A percentile compares a stretch with the other conserved stretches of the same genome.
phyloP scores from a whole-genome alignment of 2,113 vertebrate species.

The Sturnus vulgaris region DNA sequence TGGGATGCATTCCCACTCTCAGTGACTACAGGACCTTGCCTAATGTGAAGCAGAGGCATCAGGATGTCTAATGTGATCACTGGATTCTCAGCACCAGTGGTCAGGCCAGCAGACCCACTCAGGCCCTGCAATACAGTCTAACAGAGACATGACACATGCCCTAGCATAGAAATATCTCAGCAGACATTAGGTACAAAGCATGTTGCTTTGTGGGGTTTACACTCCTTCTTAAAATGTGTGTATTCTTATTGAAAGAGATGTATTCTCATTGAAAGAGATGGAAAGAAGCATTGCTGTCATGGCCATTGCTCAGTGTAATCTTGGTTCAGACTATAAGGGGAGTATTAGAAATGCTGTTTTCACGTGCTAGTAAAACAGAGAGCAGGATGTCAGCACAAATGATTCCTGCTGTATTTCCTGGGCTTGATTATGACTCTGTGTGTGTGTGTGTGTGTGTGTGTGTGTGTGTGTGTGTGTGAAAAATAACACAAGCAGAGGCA shows the following conservation, averaged over 20 bases:
- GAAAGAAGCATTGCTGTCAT: neutral
- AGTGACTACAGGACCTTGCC: fast-evolving
- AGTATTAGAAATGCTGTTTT: neutral
- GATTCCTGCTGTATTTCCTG: neutral
- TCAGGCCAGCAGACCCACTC: neutral
- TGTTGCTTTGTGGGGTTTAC: neutral
- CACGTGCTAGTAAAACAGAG: neutral
- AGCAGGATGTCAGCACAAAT: neutral
- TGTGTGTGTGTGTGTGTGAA: neutral
- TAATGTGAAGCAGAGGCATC: neutral
- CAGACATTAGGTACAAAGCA: neutral
- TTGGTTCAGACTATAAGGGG: neutral
- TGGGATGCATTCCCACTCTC: neutral
- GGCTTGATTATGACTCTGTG: neutral
- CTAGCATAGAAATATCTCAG: neutral
- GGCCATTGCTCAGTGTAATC: neutral
- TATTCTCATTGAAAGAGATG: neutral
- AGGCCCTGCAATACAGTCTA: neutral
- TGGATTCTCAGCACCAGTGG: neutral
- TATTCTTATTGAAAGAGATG: neutral
- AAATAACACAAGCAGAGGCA: neutral
- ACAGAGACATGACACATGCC: fast-evolving
- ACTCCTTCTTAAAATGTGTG: neutral
- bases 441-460: neutral
- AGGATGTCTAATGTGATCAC: neutral